Conservation (phyloP, 2,797 vertebrate genomes). For the Tapirus indicus region DNA sequence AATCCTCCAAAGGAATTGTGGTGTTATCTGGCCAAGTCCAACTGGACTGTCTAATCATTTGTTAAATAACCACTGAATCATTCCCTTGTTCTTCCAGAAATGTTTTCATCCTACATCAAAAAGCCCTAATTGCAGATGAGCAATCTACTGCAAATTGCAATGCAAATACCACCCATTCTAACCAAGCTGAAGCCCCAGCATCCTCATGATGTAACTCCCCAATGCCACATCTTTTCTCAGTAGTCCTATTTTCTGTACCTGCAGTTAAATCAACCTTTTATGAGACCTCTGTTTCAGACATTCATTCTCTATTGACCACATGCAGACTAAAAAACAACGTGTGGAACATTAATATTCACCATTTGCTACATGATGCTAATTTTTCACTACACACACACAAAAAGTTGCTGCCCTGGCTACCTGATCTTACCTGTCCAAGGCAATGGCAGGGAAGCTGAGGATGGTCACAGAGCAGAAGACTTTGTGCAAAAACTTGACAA, state of each 20-base stretch:
- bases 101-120: slow-evolving; percentile 50
- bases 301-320: not conserved
- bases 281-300: not conserved
- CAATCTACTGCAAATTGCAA: not conserved
- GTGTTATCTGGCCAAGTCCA: not conserved
- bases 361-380: not conserved
- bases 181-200: not conserved
- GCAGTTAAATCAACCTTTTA: not conserved
- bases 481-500: slow-evolving; percentile 97
- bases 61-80: slow-evolving; percentile 31
- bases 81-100: slow-evolving; percentile 40
- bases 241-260: not conserved
- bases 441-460: slow-evolving; percentile 97
- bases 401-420: not conserved
- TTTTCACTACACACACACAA: not conserved
- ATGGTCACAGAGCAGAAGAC: slow-evolving; percentile 98
- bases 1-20: slow-evolving; percentile 1
- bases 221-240: not conserved
- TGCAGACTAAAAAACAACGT: not conserved
- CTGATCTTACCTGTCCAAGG: slow-evolving; percentile 96
- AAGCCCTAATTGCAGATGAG: slow-evolving; percentile 16
- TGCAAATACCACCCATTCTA: not conserved
- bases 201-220: not conserved
- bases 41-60: not conserved
- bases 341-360: not conserved